phyloP scores from a whole-genome alignment of 2,888 invertebrate species.

The Orthosia incerta region DNA sequence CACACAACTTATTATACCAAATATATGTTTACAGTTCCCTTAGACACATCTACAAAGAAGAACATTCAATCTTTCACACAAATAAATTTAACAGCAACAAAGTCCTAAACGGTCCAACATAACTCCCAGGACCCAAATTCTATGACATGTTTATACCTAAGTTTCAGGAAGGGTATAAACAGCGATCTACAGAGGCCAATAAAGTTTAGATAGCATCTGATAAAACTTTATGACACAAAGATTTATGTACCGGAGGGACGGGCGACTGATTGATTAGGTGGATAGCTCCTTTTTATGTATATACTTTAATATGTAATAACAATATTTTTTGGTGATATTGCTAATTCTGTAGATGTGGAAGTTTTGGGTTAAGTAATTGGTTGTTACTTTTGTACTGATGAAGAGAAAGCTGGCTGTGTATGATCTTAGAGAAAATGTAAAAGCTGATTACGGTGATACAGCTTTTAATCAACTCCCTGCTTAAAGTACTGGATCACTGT shows the following conservation, averaged over 20 bases:
- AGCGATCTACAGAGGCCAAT: constrained; percentile 49
- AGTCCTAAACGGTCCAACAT: constrained; percentile 30
- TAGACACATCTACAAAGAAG: neutral
- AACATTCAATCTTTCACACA: constrained; percentile 11
- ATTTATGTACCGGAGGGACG: constrained; percentile 63
- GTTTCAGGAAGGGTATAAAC: constrained; percentile 57
- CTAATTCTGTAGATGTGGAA: constrained; percentile 8
- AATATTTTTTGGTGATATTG: constrained; percentile 19
- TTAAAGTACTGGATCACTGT: fast-evolving
- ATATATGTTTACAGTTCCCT: neutral
- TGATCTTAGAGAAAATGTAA: neutral
- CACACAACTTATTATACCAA: neutral
- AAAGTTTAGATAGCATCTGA: constrained; percentile 65
- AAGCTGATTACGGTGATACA: neutral
- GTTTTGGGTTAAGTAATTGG: constrained; percentile 38
- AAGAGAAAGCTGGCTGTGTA: neutral
- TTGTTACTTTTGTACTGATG: neutral
- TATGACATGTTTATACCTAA: constrained; percentile 56
- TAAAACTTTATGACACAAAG: constrained; percentile 68
- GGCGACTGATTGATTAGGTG: constrained; percentile 64
- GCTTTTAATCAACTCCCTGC: neutral
- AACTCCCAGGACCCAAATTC: constrained; percentile 32
- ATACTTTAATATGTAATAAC: constrained; percentile 38
- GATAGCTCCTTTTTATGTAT: constrained; percentile 44
- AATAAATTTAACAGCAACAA: constrained; percentile 27